phyloP scores from a whole-genome alignment of 2,797 vertebrate genomes.

The Caiman crocodilus region DNA sequence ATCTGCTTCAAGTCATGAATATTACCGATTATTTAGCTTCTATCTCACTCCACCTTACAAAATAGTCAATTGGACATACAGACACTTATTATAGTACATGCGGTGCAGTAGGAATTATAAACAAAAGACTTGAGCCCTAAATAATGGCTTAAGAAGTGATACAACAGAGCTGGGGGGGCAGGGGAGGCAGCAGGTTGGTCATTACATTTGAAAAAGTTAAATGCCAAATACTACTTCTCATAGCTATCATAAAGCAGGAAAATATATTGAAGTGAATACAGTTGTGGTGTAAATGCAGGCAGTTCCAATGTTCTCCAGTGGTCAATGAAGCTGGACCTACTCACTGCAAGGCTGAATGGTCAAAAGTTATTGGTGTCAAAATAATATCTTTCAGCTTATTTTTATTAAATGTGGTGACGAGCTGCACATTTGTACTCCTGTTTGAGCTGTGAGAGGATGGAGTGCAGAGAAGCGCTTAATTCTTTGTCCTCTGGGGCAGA shows the following conservation, averaged over 20 bases:
- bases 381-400: not conserved
- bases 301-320: not conserved
- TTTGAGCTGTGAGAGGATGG: not conserved
- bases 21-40: not conserved
- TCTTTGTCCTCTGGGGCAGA: not conserved
- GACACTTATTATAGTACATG: not conserved
- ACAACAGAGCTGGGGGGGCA: not conserved
- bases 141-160: not conserved
- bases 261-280: not conserved
- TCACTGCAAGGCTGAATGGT: conserved; percentile 38
- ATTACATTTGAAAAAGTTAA: not conserved
- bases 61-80: not conserved
- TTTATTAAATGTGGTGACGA: conserved; percentile 19
- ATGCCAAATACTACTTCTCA: not conserved
- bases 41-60: not conserved
- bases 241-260: not conserved
- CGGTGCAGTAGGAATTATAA: not conserved
- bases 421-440: not conserved
- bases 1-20: not conserved
- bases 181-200: not conserved
- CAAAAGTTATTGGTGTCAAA: conserved; percentile 42
- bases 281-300: not conserved
- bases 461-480: not conserved
- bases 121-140: not conserved
- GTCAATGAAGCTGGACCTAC: not conserved